Base-by-base conservation (phyloP, 1,140 invertebrate species). In the Tetraneura akinire region DNA sequence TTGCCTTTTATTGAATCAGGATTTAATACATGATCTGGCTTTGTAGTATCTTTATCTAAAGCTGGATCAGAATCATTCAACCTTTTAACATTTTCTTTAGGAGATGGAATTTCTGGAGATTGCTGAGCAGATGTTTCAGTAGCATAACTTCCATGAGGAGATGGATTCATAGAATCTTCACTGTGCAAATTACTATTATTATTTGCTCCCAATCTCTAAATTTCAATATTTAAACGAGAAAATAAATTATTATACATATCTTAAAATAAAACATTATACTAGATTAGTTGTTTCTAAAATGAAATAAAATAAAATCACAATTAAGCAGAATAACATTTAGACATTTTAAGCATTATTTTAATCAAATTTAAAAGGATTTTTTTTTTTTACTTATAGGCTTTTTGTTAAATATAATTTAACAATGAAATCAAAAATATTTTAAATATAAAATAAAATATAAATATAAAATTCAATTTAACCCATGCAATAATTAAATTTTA, bases 141-240 rank as follows among this genome's bases (percentile, higher is more conserved):
- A 5, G 74, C 74, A 62, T 78, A 78, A 47, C 74, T 78, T 78
- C 74, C 74, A 47, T 78, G 74, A 45, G 74, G 74, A 62, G 74
- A 78, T 45, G 74, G 74, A 45, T 78, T 78, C 21, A 32, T 78
- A 42, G 74, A 78, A 47, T 78, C 74, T 60, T 78, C 74, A 78
- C 74, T 78, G 23, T 78, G 74, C 55, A 78, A 78, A 78, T 78
- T 78, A 78, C 74, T 60, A 62, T 78, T 78, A 47, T 47, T 78
- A 47, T 47, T 78, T 55, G 74, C 74, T 60, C 74, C 74, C 18
- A 78, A 47, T 29, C 74, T 78, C 74, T 78, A 45, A n/a, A 78
- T 62, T n/a, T n/a, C n/a, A n/a, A n/a, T n/a, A n/a, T n/a, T n/a
- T n/a, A n/a, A n/a, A n/a, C n/a, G n/a, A n/a, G n/a, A n/a, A n/a